These are phyloP conservation scores for Hippopotamyrus pictus DNA, from an alignment of 2,797 vertebrate species.

Conservation along the genomic window DNA sequence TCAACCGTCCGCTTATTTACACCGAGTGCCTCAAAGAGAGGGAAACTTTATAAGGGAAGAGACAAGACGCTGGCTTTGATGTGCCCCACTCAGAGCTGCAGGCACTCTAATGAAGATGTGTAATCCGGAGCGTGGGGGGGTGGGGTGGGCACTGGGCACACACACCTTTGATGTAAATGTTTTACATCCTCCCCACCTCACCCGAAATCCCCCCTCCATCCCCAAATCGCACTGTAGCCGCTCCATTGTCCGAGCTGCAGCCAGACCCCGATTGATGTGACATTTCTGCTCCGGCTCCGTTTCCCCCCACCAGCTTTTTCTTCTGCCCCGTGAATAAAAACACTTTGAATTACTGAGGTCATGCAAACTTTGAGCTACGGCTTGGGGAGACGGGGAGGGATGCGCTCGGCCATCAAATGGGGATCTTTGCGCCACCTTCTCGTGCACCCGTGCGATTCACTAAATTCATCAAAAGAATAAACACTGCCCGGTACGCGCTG, in stretches of 20 bases:
- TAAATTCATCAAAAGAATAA: slow-evolving; percentile 44
- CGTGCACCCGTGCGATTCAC: slow-evolving; percentile 35
- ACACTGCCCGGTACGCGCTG: slow-evolving; percentile 34
- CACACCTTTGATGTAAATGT: slow-evolving; percentile 61
- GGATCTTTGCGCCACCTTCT: slow-evolving; percentile 38
- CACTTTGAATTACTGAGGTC: slow-evolving; percentile 43
- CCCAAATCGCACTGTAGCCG: not conserved
- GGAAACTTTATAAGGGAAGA: slow-evolving; percentile 62
- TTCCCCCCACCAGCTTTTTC: slow-evolving; percentile 27
- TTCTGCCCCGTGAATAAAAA: slow-evolving; percentile 50
- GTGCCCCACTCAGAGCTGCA: slow-evolving; percentile 71
- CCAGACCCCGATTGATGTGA: not conserved
- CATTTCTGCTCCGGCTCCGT: slow-evolving; percentile 14
- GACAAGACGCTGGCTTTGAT: slow-evolving; percentile 72
- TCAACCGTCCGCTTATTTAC: slow-evolving; percentile 58
- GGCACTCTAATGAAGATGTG: slow-evolving; percentile 64
- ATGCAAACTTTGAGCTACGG: slow-evolving; percentile 41
- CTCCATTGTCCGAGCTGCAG: not conserved
- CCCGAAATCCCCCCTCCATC: slow-evolving; percentile 17
- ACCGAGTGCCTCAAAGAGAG: slow-evolving; percentile 48
- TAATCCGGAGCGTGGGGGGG: slow-evolving; percentile 23
- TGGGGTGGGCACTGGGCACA: slow-evolving; percentile 34
- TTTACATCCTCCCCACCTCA: slow-evolving; percentile 42
- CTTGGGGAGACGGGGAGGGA: not conserved
- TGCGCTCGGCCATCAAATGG: slow-evolving; percentile 44